Conservation (phyloP, 2,113 vertebrate genomes). For the Gasterosteus nipponicus region DNA sequence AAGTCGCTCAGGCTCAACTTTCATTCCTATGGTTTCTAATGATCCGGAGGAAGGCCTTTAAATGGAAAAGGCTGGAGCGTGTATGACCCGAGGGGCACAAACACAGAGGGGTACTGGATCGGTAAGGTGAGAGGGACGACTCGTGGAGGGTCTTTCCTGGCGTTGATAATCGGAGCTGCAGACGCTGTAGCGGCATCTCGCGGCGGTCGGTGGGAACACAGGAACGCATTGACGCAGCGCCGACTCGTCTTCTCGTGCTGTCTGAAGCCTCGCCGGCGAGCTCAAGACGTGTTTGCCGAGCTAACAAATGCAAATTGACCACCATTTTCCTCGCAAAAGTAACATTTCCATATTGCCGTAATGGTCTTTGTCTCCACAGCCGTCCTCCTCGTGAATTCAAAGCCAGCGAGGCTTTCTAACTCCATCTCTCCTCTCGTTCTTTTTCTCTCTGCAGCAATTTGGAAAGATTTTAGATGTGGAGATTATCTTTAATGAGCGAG, state of each 20-base stretch:
- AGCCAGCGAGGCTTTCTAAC: constrained; percentile 61
- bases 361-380: constrained; percentile 64
- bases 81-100: constrained; percentile 61
- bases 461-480: constrained; percentile 99
- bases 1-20: constrained; percentile 77
- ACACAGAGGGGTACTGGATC: constrained; percentile 31
- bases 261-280: no score
- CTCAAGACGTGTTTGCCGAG: constrained; percentile 56
- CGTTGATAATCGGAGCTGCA: no score
- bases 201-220: no score
- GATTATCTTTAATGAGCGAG: constrained; percentile 99
- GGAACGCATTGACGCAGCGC: no score
- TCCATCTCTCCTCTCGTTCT: constrained; percentile 49
- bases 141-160: no score
- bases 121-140: no score
- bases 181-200: no score
- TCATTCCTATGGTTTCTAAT: constrained; percentile 78
- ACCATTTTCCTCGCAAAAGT: constrained; percentile 62
- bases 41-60: constrained; percentile 68
- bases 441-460: constrained; percentile 90
- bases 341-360: constrained; percentile 71
- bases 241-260: no score
- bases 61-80: constrained; percentile 69
- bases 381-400: constrained; percentile 54
- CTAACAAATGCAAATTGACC: constrained; percentile 72